Percentiles rank a stretch among this genome's conserved stretches.
Evolutionary conservation across 2,113 vertebrate species (phyloP).

Genomic region (Pavo muticus): DNA sequence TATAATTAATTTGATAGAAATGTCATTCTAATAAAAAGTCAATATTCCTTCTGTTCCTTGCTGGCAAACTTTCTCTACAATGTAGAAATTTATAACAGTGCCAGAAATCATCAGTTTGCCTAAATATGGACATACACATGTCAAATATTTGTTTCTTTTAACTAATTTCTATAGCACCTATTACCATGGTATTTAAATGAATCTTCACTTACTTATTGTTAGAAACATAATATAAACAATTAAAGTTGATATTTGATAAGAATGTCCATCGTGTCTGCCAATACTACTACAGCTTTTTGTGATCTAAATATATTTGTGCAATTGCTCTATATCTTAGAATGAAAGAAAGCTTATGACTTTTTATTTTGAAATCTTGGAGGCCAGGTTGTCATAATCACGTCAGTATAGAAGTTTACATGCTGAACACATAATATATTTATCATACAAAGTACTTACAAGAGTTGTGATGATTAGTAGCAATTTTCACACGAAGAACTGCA

Average conservation of each 20-base stretch:
- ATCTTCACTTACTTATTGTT: not conserved
- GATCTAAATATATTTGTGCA: not conserved
- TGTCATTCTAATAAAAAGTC: conserved; percentile 67
- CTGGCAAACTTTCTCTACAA: conserved; percentile 64
- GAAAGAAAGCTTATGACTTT: not conserved
- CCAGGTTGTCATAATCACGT: not conserved
- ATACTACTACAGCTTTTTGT: not conserved
- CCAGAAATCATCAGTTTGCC: conserved; percentile 54
- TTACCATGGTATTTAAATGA: not conserved
- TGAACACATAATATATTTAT: not conserved
- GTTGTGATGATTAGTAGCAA: not conserved
- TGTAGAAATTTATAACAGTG: conserved; percentile 24
- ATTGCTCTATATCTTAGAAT: not conserved
- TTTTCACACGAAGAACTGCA: not conserved
- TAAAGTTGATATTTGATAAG: not conserved
- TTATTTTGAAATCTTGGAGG: not conserved
- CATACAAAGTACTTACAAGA: not conserved
- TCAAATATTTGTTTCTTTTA: conserved; percentile 67
- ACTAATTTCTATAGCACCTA: conserved; percentile 32
- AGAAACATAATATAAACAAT: not conserved
- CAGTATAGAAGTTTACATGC: not conserved
- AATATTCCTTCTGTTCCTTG: conserved; percentile 69
- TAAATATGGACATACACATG: conserved; percentile 59
- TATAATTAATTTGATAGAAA: conserved; percentile 71
- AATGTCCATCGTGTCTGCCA: not conserved